A percentile compares a stretch with the other conserved stretches of the same genome.
Conservation (phyloP, 2,888 invertebrate genomes). For the Drosophila emarginata region DNA sequence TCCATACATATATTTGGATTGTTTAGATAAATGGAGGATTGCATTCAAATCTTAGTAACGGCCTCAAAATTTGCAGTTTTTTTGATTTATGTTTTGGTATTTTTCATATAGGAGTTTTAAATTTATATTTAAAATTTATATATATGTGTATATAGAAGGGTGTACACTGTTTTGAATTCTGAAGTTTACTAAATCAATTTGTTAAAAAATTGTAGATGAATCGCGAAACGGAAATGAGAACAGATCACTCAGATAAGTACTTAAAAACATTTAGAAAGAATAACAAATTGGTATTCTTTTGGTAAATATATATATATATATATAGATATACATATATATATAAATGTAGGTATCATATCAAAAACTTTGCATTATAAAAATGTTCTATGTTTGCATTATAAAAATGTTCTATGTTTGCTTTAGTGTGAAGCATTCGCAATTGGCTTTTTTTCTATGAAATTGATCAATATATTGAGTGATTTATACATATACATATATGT, state of each 20-base stretch:
- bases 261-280: neutral
- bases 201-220: no score
- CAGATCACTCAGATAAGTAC: constrained; percentile 12
- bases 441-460: constrained; percentile 21
- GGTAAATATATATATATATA: constrained; percentile 5
- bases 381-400: neutral
- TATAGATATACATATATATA: constrained; percentile 24
- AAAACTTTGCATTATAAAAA: constrained; percentile 40
- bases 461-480: constrained; percentile 7
- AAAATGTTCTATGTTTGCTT: constrained; percentile 15
- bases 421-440: neutral
- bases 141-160: neutral
- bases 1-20: neutral
- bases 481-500: neutral
- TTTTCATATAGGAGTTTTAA: no score
- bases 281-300: neutral
- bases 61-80: no score
- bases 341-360: constrained; percentile 33
- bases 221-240: constrained; percentile 27
- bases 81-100: no score
- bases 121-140: neutral
- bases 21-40: neutral
- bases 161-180: no score
- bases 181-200: no score
- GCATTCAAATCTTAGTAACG: neutral